A percentile compares a stretch with the other conserved stretches of the same genome.
Evolutionary conservation across 2,797 vertebrate species (phyloP).

Genomic region (Dallia pectoralis): DNA sequence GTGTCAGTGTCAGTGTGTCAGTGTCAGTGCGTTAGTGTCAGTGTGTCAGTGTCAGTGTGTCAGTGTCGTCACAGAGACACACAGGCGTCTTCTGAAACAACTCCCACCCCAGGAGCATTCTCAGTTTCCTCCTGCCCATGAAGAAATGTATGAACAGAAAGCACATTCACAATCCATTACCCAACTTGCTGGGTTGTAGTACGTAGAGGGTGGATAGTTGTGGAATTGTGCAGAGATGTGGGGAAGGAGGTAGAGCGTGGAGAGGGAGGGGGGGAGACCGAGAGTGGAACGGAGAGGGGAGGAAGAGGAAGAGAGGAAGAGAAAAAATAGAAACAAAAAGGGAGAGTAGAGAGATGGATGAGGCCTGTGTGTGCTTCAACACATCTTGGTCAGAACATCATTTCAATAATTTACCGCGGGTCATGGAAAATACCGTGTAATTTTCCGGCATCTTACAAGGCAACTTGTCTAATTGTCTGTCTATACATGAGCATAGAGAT

Average conservation of each 20-base stretch:
- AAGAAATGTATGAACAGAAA: conserved; percentile 35
- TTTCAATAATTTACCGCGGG: conserved; percentile 91
- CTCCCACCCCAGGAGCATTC: conserved; percentile 21
- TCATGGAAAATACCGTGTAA: conserved; percentile 83
- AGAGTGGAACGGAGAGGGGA: background rate
- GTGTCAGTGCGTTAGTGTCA: too few species aligned
- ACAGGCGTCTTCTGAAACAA: conserved; percentile 36
- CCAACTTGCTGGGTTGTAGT: conserved; percentile 36
- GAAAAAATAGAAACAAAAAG: background rate
- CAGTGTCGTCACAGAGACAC: background rate
- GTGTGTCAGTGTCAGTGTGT: too few species aligned
- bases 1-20: too few species aligned
- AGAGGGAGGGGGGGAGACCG: background rate
- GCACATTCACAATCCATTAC: conserved; percentile 28
- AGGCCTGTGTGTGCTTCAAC: conserved; percentile 23
- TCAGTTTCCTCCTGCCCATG: conserved; percentile 26
- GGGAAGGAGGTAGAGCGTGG: background rate
- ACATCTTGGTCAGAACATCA: conserved; percentile 60
- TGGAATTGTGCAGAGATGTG: background rate
- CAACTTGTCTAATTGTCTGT: conserved; percentile 59
- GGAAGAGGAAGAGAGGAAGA: background rate
- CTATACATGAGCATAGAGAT: conserved; percentile 19
- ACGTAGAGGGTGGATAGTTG: background rate
- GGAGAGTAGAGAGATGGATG: background rate
- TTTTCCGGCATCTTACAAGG: conserved; percentile 84